Conservation (phyloP, 2,797 vertebrate genomes). For the Melanotaenia boesemani region DNA sequence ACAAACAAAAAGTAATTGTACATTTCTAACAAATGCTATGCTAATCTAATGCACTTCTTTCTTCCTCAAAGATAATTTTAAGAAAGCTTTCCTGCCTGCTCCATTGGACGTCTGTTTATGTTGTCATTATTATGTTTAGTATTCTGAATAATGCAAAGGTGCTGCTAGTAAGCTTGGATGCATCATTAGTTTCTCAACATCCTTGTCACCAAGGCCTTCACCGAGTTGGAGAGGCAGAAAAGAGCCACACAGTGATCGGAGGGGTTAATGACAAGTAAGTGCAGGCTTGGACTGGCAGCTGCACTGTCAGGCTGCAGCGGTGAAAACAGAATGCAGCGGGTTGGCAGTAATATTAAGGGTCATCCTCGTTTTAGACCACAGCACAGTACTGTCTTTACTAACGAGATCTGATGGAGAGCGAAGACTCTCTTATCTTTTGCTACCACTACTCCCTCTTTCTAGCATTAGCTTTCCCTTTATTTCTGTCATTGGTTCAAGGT, state of each 20-base stretch:
- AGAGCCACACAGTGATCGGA: slow-evolving; percentile 13
- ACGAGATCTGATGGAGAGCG: slow-evolving; percentile 62
- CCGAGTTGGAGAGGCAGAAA: slow-evolving; percentile 32
- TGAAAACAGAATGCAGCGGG: slow-evolving; percentile 45
- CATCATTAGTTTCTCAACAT: slow-evolving; percentile 60
- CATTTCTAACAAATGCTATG: not conserved
- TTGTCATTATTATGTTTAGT: slow-evolving; percentile 20
- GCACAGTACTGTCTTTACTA: slow-evolving; percentile 55
- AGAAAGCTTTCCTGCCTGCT: slow-evolving; percentile 4
- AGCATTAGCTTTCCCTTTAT: slow-evolving; percentile 61
- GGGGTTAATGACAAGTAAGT: slow-evolving; percentile 48
- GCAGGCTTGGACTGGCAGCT: slow-evolving; percentile 27
- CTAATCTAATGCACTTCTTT: not conserved
- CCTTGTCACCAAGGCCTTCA: slow-evolving; percentile 50
- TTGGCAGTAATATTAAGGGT: slow-evolving; percentile 53
- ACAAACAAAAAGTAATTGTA: not conserved
- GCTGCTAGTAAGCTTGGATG: slow-evolving; percentile 44
- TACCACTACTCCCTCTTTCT: slow-evolving; percentile 10
- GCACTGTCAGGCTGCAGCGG: slow-evolving; percentile 38
- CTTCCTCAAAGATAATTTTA: not conserved
- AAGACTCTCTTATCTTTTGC: slow-evolving; percentile 57
- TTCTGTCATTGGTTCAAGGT: slow-evolving; percentile 54
- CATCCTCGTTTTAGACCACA: slow-evolving; percentile 54
- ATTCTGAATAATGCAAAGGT: slow-evolving; percentile 29
- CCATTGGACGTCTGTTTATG: slow-evolving; percentile 9